Evolutionary conservation across 2,113 vertebrate species (phyloP).

Genomic region (Petrocephalus microphthalmus): DNA sequence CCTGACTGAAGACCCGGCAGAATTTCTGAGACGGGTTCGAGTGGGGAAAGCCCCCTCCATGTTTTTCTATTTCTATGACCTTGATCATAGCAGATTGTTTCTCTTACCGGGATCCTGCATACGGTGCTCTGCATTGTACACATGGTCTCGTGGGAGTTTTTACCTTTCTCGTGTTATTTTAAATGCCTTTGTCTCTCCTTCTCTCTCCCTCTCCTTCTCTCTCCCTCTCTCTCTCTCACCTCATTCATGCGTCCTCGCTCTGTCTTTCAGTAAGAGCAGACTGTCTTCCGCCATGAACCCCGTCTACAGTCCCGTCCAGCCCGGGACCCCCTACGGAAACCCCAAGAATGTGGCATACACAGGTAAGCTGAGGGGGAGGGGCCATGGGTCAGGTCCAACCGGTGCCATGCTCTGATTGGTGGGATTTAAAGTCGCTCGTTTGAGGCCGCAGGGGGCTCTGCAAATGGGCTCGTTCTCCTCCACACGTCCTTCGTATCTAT

Average conservation of each 20-base stretch:
- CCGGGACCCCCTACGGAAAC: conserved; percentile 93
- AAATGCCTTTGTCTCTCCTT: not conserved
- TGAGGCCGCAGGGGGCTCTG: not conserved
- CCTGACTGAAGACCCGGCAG: not conserved
- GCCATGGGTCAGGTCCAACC: not conserved
- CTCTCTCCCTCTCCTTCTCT: not conserved
- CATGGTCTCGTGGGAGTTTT: not conserved
- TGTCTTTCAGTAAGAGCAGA: conserved; percentile 72
- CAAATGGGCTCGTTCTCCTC: not conserved
- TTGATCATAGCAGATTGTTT: not conserved
- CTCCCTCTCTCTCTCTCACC: conserved; percentile 19
- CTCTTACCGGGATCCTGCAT: not conserved
- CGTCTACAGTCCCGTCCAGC: conserved; percentile 96
- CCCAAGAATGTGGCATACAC: conserved; percentile 96
- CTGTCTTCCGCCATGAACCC: conserved; percentile 92
- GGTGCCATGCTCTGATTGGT: not conserved
- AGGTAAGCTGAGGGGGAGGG: conserved; percentile 61
- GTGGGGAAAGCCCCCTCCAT: not conserved
- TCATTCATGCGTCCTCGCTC: conserved; percentile 31
- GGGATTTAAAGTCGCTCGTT: not conserved
- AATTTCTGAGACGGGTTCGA: not conserved
- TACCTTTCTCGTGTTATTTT: conserved; percentile 5
- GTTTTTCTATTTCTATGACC: not conserved
- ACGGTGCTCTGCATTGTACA: not conserved
- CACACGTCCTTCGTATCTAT: not conserved